Evolutionary conservation across 2,888 invertebrate genomes (phyloP).

Genomic region (Melinopterus prodromus): DNA sequence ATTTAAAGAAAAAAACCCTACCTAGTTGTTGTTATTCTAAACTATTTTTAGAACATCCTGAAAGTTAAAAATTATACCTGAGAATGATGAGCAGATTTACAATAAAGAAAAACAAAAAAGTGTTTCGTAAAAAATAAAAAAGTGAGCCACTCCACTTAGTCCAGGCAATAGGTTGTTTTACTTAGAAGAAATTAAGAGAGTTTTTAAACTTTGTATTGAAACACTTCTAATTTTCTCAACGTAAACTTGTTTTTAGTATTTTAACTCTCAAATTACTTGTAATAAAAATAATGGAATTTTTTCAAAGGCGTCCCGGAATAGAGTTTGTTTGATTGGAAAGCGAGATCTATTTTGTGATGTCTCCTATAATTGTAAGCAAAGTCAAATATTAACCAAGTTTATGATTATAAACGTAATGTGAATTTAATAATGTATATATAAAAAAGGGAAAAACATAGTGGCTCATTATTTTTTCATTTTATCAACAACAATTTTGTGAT

Average conservation of each 20-base stretch:
- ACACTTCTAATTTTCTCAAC: background rate
- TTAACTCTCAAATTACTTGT: constrained; percentile 14
- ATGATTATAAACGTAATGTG: constrained; percentile 41
- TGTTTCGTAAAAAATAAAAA: constrained; percentile 36
- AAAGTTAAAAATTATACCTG: constrained; percentile 52
- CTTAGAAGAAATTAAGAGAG: too few relatives aligned
- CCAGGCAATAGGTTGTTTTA: too few relatives aligned
- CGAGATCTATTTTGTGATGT: constrained; percentile 18
- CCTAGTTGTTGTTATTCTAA: constrained; percentile 60
- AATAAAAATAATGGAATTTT: background rate
- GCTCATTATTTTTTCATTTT: constrained; percentile 64
- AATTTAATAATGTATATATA: constrained; percentile 48
- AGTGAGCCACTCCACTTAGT: constrained; percentile 46
- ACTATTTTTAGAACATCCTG: constrained; percentile 59
- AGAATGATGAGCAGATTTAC: constrained; percentile 44
- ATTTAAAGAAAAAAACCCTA: constrained; percentile 42
- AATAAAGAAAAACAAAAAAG: constrained; percentile 44
- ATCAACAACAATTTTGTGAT: constrained; percentile 66
- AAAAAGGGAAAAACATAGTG: constrained; percentile 52
- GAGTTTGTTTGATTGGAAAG: background rate
- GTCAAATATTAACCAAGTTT: constrained; percentile 39
- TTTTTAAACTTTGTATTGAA: too few relatives aligned
- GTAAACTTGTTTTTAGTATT: constrained; percentile 17
- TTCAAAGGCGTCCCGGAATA: background rate
- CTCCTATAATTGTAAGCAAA: constrained; percentile 27